phyloP scores from a whole-genome alignment of 1,140 invertebrate genomes.

The Aplysia californica region DNA sequence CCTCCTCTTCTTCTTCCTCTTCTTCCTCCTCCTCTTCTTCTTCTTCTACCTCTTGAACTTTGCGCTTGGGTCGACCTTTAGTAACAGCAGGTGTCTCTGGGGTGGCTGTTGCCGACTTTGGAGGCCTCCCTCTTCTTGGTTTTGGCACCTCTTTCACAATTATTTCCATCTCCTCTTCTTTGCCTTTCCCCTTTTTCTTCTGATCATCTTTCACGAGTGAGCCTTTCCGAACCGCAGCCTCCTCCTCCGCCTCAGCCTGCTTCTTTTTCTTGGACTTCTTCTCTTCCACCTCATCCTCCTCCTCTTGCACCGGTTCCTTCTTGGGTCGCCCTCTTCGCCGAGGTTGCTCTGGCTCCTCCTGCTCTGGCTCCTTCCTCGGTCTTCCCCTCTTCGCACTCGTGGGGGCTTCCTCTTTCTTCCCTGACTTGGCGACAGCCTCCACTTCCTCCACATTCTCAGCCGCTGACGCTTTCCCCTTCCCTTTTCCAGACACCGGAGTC shows the following conservation, averaged over 20 bases:
- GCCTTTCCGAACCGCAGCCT: not conserved
- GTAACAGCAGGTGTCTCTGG: not conserved
- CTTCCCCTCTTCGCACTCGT: slow-evolving; percentile 21
- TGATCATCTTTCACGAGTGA: not conserved
- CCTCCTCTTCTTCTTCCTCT: slow-evolving; percentile 29
- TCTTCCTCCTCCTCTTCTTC: slow-evolving; percentile 24
- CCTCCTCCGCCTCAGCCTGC: not conserved
- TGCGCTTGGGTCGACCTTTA: slow-evolving; percentile 5
- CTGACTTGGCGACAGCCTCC: too few relatives aligned
- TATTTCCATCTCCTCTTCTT: not conserved
- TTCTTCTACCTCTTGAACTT: not conserved
- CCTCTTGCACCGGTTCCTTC: not conserved
- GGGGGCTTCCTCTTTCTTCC: slow-evolving; percentile 3
- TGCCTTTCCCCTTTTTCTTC: not conserved
- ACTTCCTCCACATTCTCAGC: slow-evolving; percentile 7
- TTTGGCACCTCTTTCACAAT: too few relatives aligned
- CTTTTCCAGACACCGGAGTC: too few relatives aligned
- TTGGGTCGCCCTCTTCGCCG: slow-evolving; percentile 13
- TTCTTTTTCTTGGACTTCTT: not conserved
- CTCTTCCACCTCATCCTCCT: not conserved
- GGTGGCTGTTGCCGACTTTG: too few relatives aligned
- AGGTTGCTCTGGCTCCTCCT: slow-evolving; percentile 5
- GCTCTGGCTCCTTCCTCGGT: slow-evolving; percentile 21
- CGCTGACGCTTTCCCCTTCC: not conserved
- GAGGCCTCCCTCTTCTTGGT: too few relatives aligned